Evolutionary conservation across 2,113 vertebrate species (phyloP).

Genomic region (Synchiropus splendidus): DNA sequence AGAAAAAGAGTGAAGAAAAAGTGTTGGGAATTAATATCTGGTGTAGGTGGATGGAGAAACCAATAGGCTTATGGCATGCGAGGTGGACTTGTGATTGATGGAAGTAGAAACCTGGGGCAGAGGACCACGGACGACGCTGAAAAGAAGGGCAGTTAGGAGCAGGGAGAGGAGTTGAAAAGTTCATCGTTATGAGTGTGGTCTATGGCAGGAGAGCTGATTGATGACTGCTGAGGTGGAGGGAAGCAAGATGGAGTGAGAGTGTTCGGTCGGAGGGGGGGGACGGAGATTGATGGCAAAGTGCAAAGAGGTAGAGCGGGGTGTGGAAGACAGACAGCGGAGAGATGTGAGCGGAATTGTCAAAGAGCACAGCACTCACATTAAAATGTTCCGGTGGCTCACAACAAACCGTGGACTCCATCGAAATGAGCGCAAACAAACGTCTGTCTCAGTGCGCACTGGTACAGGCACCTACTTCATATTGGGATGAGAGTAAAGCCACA

Average conservation of each 20-base stretch:
- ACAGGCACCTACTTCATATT: too few species aligned
- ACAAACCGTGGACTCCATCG: slow-evolving; percentile 17
- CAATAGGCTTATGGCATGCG: slow-evolving; percentile 23
- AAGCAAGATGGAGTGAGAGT: slow-evolving; percentile 24
- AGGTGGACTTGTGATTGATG: slow-evolving; percentile 48
- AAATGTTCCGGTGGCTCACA: slow-evolving; percentile 14
- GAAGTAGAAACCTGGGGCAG: slow-evolving; percentile 29
- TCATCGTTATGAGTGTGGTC: slow-evolving; percentile 34
- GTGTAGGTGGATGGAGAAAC: slow-evolving; percentile 30
- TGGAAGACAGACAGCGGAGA: slow-evolving; percentile 12
- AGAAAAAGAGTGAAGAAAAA: slow-evolving; percentile 20
- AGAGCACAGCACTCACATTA: neutral
- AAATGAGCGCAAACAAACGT: slow-evolving; percentile 12
- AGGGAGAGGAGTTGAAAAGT: slow-evolving; percentile 42
- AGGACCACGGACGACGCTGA: slow-evolving; percentile 20
- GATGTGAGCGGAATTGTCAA: neutral
- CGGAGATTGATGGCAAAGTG: slow-evolving; percentile 34
- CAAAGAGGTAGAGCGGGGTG: slow-evolving; percentile 13
- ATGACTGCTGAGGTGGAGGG: slow-evolving; percentile 34
- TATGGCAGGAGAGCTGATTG: slow-evolving; percentile 23
- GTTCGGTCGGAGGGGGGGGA: slow-evolving; percentile 2
- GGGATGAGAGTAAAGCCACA: too few species aligned
- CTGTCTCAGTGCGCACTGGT: slow-evolving; percentile 5
- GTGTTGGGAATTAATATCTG: slow-evolving; percentile 61
- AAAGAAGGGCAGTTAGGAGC: slow-evolving; percentile 27